Conservation (phyloP, 2,888 invertebrate genomes). For the Drosophila eohydei region DNA sequence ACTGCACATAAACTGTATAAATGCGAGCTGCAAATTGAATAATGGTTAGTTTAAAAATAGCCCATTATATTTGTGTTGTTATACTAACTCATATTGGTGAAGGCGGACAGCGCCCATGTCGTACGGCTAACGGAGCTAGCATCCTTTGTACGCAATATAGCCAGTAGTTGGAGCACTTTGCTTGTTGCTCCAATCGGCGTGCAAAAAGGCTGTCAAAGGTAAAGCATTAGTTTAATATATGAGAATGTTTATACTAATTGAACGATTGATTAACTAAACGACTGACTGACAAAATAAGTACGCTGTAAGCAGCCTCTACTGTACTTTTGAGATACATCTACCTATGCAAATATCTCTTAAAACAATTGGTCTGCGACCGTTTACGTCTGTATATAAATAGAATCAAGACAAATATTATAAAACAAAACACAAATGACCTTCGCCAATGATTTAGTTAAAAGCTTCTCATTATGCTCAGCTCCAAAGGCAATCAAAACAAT, state of each 20-base stretch:
- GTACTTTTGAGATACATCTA: not conserved
- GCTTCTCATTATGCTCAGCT: constrained; percentile 17
- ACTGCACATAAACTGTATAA: constrained; percentile 92
- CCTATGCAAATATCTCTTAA: constrained; percentile 10
- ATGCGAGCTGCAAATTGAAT: constrained; percentile 88
- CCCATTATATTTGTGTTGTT: not conserved
- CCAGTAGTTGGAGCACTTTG: constrained; percentile 91
- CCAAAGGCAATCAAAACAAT: constrained; percentile 13
- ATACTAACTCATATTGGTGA: constrained; percentile 92
- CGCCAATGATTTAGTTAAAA: constrained; percentile 33
- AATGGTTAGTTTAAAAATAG: not conserved
- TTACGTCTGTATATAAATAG: constrained; percentile 58
- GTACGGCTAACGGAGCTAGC: constrained; percentile 91
- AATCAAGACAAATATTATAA: constrained; percentile 60
- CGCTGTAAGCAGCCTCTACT: not conserved
- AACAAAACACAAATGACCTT: constrained; percentile 59
- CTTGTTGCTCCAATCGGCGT: constrained; percentile 92
- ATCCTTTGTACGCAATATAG: constrained; percentile 89
- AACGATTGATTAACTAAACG: not conserved
- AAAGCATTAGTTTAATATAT: not conserved
- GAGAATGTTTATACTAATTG: not conserved
- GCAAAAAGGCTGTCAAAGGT: constrained; percentile 81
- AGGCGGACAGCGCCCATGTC: constrained; percentile 93
- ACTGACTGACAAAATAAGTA: not conserved
- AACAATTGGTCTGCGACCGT: constrained; percentile 31